Evolutionary conservation across 2,888 invertebrate genomes (phyloP).

Genomic region (Lasioglossum calceatum): DNA sequence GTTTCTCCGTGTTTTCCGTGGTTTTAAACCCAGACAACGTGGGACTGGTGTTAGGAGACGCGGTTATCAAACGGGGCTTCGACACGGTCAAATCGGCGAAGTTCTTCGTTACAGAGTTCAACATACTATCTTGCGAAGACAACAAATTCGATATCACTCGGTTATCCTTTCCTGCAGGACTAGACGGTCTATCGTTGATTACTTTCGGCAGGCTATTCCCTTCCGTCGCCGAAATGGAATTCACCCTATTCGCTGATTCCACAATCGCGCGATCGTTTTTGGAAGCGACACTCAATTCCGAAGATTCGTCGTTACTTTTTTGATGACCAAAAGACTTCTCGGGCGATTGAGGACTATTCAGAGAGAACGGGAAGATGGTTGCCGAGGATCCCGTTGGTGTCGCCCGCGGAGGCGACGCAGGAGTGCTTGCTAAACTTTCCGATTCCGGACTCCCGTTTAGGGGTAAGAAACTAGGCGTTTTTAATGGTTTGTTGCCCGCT

Average conservation of each 20-base stretch:
- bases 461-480: conserved; percentile 84
- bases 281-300: conserved; percentile 31
- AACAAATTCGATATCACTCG: conserved; percentile 58
- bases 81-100: conserved; percentile 76
- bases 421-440: conserved; percentile 83
- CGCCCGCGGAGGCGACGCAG: conserved; percentile 85
- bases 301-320: conserved; percentile 49
- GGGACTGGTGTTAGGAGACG: conserved; percentile 75
- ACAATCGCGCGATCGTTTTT: conserved; percentile 71
- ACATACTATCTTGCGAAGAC: conserved; percentile 61
- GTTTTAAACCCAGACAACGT: conserved; percentile 72
- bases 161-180: conserved; percentile 50
- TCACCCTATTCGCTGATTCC: conserved; percentile 70
- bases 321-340: conserved; percentile 84
- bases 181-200: conserved; percentile 62
- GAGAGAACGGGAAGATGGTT: conserved; percentile 89
- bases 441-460: conserved; percentile 83
- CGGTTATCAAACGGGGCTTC: conserved; percentile 77
- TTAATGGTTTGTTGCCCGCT: conserved; percentile 79
- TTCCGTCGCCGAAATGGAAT: conserved; percentile 77
- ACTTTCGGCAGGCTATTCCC: conserved; percentile 44
- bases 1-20: conserved; percentile 60
- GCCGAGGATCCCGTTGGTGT: conserved; percentile 87
- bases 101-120: conserved; percentile 78
- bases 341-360: conserved; percentile 89